Conservation (phyloP, 1,140 invertebrate species). For the Drosophila pachea region DNA sequence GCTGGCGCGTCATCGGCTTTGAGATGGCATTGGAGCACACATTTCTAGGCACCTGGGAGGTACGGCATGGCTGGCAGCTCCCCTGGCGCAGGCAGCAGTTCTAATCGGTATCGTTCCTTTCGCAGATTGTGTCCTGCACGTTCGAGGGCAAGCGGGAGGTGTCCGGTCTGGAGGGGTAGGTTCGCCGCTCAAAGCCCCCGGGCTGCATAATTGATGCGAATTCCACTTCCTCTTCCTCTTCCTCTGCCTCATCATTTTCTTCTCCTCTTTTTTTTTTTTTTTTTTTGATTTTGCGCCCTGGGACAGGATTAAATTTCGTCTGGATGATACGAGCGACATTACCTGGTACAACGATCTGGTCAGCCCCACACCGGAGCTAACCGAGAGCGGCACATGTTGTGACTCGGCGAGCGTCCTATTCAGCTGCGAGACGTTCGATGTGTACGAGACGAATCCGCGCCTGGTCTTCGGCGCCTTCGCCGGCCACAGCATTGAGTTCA, state of each 20-base stretch:
- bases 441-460: constrained; percentile 78
- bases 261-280: too few relatives aligned
- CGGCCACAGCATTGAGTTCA: constrained; percentile 84
- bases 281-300: too few relatives aligned
- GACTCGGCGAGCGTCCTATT: constrained; percentile 81
- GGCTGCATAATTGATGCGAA: too few relatives aligned
- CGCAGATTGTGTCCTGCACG: constrained; percentile 69
- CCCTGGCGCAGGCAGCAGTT: too few relatives aligned
- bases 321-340: constrained; percentile 84
- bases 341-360: constrained; percentile 81
- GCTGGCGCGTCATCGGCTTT: not conserved
- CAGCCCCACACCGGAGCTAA: constrained; percentile 80
- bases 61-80: constrained; percentile 3
- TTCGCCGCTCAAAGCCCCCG: not conserved
- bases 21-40: constrained; percentile 66
- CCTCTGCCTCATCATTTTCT: too few relatives aligned
- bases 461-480: constrained; percentile 83
- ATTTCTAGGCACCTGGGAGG: constrained; percentile 77
- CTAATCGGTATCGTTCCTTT: too few relatives aligned
- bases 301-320: constrained; percentile 82
- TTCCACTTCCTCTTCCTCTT: too few relatives aligned
- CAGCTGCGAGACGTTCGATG: constrained; percentile 84
- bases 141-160: constrained; percentile 68
- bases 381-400: constrained; percentile 73
- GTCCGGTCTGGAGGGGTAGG: constrained; percentile 70